Percentiles rank a stretch among this genome's conserved stretches.
These are phyloP conservation scores for Priocnemis perturbator DNA, from an alignment of 2,888 invertebrate species.

Conservation along the genomic window DNA sequence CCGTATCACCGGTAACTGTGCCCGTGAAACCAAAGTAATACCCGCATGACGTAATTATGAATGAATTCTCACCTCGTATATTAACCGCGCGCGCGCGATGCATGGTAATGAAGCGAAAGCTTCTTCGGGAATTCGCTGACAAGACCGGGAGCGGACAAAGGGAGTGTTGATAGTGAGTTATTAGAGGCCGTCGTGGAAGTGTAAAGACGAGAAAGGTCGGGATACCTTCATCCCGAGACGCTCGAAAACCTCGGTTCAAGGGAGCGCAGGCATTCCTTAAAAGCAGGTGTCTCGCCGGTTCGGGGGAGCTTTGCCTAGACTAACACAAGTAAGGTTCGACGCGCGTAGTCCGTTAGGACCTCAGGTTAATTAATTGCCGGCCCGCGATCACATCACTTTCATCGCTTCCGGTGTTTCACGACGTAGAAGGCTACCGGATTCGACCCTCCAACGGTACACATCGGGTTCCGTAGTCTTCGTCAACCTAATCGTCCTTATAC, in stretches of 20 bases:
- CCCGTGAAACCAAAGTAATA: no score
- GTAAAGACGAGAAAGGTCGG: background rate
- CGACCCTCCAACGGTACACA: no score
- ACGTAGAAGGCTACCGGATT: background rate
- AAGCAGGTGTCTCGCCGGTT: constrained; percentile 47
- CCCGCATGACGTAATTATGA: no score
- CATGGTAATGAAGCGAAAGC: background rate
- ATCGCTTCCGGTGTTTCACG: constrained; percentile 42
- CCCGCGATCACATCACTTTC: constrained; percentile 38
- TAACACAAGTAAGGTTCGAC: background rate
- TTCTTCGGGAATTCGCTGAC: background rate
- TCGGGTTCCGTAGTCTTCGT: no score
- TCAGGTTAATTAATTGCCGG: constrained; percentile 51
- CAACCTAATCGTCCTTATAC: no score
- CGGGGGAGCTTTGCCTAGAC: constrained; percentile 27
- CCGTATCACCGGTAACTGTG: no score
- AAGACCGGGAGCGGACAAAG: background rate
- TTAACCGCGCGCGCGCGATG: background rate
- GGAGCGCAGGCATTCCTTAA: constrained; percentile 30
- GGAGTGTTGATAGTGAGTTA: background rate
- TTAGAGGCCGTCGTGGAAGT: background rate
- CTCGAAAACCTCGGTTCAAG: constrained; percentile 27
- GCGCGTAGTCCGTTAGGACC: constrained; percentile 30
- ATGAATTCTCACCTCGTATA: no score
- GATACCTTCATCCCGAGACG: constrained; percentile 28